phyloP scores from a whole-genome alignment of 2,113 vertebrate species.

The Peucedramus taeniatus region DNA sequence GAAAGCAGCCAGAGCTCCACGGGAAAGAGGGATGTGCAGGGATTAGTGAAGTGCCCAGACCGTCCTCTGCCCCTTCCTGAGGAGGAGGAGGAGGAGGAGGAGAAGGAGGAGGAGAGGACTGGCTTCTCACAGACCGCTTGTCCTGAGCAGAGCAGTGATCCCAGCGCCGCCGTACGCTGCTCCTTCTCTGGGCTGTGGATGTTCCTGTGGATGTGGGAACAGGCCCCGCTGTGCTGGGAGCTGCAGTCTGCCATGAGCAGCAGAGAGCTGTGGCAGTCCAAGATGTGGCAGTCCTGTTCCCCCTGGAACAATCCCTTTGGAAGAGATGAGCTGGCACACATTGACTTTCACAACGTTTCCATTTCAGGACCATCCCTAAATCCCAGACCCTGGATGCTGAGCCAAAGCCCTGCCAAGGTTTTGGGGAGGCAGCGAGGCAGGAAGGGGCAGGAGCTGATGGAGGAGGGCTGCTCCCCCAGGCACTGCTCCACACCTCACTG shows the following conservation, averaged over 20 bases:
- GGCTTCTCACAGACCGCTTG: accelerated
- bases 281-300: neutral
- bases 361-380: neutral
- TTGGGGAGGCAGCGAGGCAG: neutral
- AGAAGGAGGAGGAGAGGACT: neutral
- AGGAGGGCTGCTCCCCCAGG: neutral
- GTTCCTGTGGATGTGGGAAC: neutral
- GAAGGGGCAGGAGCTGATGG: neutral
- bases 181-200: neutral
- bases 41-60: accelerated
- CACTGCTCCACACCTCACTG: neutral
- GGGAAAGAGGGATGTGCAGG: accelerated
- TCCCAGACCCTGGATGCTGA: neutral
- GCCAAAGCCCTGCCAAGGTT: neutral
- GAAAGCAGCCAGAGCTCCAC: neutral
- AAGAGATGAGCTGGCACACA: neutral
- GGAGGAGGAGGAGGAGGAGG: neutral
- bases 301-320: neutral
- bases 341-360: neutral
- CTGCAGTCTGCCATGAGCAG: accelerated
- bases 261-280: accelerated
- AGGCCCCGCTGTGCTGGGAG: neutral
- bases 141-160: neutral
- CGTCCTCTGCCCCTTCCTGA: neutral
- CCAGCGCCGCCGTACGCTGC: accelerated